Evolutionary conservation across 2,888 invertebrate species (phyloP).

Genomic region (Eupithecia subfuscata): DNA sequence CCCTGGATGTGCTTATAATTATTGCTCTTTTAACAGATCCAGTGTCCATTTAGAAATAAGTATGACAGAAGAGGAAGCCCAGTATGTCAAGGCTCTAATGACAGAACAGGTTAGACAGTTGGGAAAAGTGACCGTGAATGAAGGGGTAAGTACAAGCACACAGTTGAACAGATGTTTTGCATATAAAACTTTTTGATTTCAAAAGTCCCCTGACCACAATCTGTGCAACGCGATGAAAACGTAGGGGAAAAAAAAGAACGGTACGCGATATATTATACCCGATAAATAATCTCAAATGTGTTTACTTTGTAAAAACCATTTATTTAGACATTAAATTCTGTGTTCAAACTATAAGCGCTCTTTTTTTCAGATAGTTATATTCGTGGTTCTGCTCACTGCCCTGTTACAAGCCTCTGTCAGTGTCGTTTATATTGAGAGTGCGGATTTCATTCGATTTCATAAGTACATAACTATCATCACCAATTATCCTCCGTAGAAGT

Average conservation of each 20-base stretch:
- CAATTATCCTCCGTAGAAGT: not conserved
- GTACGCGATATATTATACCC: no score
- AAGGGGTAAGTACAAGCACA: constrained; percentile 54
- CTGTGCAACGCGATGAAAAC: no score
- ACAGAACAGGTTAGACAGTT: constrained; percentile 56
- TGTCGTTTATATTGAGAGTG: constrained; percentile 43
- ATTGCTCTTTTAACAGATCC: constrained; percentile 42
- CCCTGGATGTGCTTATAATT: not conserved
- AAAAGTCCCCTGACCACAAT: no score
- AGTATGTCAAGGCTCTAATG: constrained; percentile 63
- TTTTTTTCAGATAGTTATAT: constrained; percentile 50
- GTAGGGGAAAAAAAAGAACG: no score
- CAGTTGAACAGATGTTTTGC: not conserved
- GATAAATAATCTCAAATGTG: not conserved
- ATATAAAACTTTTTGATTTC: no score
- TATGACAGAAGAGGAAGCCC: constrained; percentile 67
- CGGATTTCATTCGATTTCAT: constrained; percentile 8
- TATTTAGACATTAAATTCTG: no score
- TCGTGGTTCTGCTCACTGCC: constrained; percentile 44
- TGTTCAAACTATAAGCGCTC: not conserved
- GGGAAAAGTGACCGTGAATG: constrained; percentile 58
- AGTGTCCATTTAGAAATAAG: constrained; percentile 63
- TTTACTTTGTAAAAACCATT: not conserved
- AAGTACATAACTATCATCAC: not conserved
- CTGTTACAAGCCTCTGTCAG: constrained; percentile 53